These are phyloP conservation scores for Enteromius mattozi DNA, from an alignment of 2,797 vertebrate species.

Conservation along the genomic window DNA sequence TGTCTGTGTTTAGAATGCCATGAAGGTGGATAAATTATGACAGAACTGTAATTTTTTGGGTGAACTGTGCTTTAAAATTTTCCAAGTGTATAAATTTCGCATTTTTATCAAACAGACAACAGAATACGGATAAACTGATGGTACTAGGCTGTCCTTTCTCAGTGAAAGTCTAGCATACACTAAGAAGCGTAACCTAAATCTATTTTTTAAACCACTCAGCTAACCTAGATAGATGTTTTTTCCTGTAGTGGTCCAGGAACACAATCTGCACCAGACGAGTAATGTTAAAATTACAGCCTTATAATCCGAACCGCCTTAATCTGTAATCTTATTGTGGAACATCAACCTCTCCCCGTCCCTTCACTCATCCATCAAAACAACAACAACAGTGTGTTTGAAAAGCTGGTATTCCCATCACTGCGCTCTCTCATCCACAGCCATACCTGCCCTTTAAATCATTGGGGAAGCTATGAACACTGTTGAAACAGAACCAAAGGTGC, in stretches of 20 bases:
- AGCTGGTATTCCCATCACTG: slow-evolving; percentile 15
- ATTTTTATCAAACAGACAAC: not conserved
- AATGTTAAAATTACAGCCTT: slow-evolving; percentile 61
- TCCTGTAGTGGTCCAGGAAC: slow-evolving; percentile 43
- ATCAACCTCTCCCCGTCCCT: slow-evolving; percentile 23
- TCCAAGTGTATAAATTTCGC: not conserved
- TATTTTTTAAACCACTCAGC: slow-evolving; percentile 43
- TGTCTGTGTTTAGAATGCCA: not conserved
- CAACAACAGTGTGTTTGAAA: slow-evolving; percentile 38
- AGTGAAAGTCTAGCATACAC: not conserved
- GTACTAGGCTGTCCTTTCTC: not conserved
- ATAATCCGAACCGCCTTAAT: slow-evolving; percentile 64
- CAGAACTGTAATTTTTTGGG: not conserved
- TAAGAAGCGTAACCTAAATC: slow-evolving; percentile 46
- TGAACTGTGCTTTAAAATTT: not conserved
- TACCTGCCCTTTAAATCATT: slow-evolving; percentile 18
- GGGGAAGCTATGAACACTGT: slow-evolving; percentile 46
- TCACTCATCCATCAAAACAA: slow-evolving; percentile 22
- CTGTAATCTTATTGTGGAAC: slow-evolving; percentile 57
- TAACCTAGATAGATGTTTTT: slow-evolving; percentile 48
- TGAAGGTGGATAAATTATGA: not conserved
- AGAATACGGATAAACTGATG: not conserved
- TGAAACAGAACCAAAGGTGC: slow-evolving; percentile 18
- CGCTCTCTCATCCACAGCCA: not conserved
- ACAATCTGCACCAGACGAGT: slow-evolving; percentile 62